Base-by-base conservation (phyloP, 2,797 vertebrate species). In the Naso thynnoides region DNA sequence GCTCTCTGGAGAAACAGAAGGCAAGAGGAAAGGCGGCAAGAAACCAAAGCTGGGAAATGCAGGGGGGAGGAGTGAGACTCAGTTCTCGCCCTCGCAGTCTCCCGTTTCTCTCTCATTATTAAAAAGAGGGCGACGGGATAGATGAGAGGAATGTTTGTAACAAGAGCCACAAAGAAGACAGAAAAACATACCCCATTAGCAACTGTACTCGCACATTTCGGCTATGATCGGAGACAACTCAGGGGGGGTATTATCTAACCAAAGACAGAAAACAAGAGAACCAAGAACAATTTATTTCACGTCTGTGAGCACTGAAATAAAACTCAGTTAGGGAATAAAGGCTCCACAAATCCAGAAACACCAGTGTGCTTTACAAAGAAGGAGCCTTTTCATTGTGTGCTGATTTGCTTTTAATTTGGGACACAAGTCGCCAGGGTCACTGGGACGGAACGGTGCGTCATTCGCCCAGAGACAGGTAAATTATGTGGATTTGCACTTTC, bases 121-220 rank as follows among this genome's bases (percentile, higher is more conserved):
- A 78, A 89, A 89, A 86, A 79, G 42, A 54, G 68, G 71, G 50
- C 62, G 69, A 76, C 23, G 56, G 72, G 75, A 73, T 69, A 85
- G 88, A 84, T 79, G 89, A 91, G 84, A 85, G 82, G 79, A 63
- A 62, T 60, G 70, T 72, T 81, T 84, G 87, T 70, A 80, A 89
- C 73, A 41, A 74, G 85, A 89, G 79, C 74, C 73, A 82, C 82
- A 78, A 74, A 87, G 80, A 84, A 86, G 84, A 79, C 70, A 68
- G 76, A 74, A 82, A 81, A 73, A 82, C 68, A 65, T 8, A 72
- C 31, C 47, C 67, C 31, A 26, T 66, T 33, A 66, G 54, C 81
- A 38, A 36, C 70, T 76, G 78, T 44, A 59, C 63, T 63, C 24
- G 31, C 62, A 71, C 45, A 64, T 79, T 68, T 68, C 39, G 69